Evolutionary conservation across 2,113 vertebrate species (phyloP), one percentile per base, ranked within the genome.

Genomic region (Rattus rattus): DNA sequence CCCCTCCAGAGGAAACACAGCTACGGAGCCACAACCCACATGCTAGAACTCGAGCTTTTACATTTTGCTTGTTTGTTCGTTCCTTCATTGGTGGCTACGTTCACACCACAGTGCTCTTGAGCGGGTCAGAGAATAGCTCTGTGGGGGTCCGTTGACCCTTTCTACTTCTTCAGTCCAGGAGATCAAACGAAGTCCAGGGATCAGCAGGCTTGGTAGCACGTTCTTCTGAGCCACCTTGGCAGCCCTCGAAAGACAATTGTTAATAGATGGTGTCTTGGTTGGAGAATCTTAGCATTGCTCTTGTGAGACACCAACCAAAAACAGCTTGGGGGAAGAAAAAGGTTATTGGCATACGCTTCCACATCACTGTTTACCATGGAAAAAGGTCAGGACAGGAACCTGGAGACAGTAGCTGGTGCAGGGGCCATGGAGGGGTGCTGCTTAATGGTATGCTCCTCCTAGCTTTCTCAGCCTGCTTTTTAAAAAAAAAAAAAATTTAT

Each of bases 181-280:
- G 24, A 65, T 47, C 39, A 30, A 85, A 65, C 4, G 30, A 10
- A 85, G 30, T 16, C 67, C 30, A 16, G 67, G 67, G 24, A 47
- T 33, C 19, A 33, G 33, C 39, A 47, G 12, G 28, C 9, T 20
- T 36, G 61, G 9, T 10, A 10, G 43, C 43, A 47, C 33, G 61
- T 2, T 3, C 28, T 24, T 86, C 61, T 33, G 17, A 33, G 84
- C 16, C 43, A 86, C 61, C 28, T 13, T 19, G 39, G 9, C 10
- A 67, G 61, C 14, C 84, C 16, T 65, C 67, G 43, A 49, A 20
- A 85, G 96, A 96, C 33, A 65, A 77, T 28, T 86, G 85, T 95
- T 77, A 90, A 81, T 88, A 63, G 61, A 49, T 4, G 22, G 81
- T 30, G 36, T 79, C 76, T 79, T 19, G 4, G 28, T 79, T 79